Base-by-base conservation (phyloP, 2,113 vertebrate genomes). In the Pimephales promelas region DNA sequence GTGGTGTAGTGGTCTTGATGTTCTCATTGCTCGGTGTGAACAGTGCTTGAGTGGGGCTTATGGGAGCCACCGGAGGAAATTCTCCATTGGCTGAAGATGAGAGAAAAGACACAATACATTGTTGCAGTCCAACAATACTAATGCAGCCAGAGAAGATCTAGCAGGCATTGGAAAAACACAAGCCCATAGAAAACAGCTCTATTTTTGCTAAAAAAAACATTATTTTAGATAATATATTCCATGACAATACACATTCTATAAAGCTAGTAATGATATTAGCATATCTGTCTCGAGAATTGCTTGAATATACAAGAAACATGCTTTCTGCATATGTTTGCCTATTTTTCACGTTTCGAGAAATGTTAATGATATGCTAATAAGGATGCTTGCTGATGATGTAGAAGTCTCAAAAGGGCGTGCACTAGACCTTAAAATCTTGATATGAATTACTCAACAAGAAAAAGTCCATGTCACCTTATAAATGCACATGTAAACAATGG, bases 31-130 rank as follows among this genome's bases (percentile, higher is more conserved):
- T 89, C 0, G 86, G 70, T 74, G 52, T 83, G 9, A 81, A 64
- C 18, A 20, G 57, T 2, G 2, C 54, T 0, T 84, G 28, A 49
- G 80, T 70, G 31, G 87, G 88, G 9, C 87, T 87, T 82, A 81
- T 88, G 43, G 91, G 79, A 82, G 20, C 85, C 85, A 91, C 89
- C 0, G 94, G 94, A 70, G 93, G 93, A 82, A 91, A 94, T 84
- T 95, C 94, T 2, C 94, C 94, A 61, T 95, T 94, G 24, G 94
- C 94, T 95, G 88, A 84, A 90, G 87, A 68, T 31, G 72, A 71
- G 89, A 92, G 20, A 88, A 34, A 82, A 75, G 22, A 84, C 11
- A 84, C 49, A 85, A 47, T 84, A 18, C 81, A 43, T 57, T 68
- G 3, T 74, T 57, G 62, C 1, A 59, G 34, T 56, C 34, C 54